Percentiles rank a stretch among this genome's conserved stretches.
These are phyloP conservation scores for Latrodectus hesperus DNA, from an alignment of 2,888 invertebrate genomes.

Conservation along the genomic window DNA sequence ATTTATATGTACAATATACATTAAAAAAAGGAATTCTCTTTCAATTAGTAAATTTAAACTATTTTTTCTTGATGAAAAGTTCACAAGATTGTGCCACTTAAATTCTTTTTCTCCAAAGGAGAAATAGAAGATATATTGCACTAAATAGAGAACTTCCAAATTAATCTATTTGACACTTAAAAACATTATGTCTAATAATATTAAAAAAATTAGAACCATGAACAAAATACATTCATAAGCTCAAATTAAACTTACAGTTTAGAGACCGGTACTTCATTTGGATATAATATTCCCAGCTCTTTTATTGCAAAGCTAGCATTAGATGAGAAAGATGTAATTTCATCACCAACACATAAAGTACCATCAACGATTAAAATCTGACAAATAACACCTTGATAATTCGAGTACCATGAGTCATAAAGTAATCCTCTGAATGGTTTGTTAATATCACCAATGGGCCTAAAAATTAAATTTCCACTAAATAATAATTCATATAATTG, in stretches of 20 bases:
- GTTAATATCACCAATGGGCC: conserved; percentile 73
- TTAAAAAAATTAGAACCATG: too few relatives aligned
- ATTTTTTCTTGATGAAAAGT: too few relatives aligned
- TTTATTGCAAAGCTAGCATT: conserved; percentile 86
- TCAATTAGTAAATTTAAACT: too few relatives aligned
- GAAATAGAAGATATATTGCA: too few relatives aligned
- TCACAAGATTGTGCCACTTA: too few relatives aligned
- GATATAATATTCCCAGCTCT: conserved; percentile 86
- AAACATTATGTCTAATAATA: too few relatives aligned
- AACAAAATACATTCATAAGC: background rate
- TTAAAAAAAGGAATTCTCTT: too few relatives aligned
- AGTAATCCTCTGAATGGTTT: conserved; percentile 85
- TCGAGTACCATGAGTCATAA: conserved; percentile 96
- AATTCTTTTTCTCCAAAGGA: too few relatives aligned
- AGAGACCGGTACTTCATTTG: conserved; percentile 80
- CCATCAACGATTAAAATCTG: conserved; percentile 88
- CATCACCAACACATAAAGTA: conserved; percentile 82
- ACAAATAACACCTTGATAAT: conserved; percentile 86
- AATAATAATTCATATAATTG: conserved; percentile 24
- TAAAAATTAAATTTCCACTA: conserved; percentile 64
- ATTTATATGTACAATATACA: too few relatives aligned
- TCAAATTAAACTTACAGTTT: conserved; percentile 78
- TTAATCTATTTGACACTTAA: too few relatives aligned
- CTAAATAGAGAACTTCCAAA: too few relatives aligned
- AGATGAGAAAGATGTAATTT: conserved; percentile 80